phyloP scores from a whole-genome alignment of 2,888 invertebrate species.

The Pterobdella sp. region DNA sequence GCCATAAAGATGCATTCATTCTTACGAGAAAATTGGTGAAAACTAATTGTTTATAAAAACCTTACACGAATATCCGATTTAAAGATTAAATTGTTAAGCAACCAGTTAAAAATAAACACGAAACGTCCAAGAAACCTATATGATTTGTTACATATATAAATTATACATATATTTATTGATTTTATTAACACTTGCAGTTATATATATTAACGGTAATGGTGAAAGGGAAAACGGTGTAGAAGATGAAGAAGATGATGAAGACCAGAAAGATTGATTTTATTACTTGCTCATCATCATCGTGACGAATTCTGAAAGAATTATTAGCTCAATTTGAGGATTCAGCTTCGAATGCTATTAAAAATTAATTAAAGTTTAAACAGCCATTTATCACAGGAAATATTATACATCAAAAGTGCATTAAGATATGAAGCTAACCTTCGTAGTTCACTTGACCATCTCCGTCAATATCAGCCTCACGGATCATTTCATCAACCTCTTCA shows the following conservation, averaged over 20 bases:
- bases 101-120: too few relatives aligned
- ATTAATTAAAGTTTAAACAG: too few relatives aligned
- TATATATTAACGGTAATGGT: constrained; percentile 12
- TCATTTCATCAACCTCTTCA: constrained; percentile 99
- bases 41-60: too few relatives aligned
- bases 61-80: too few relatives aligned
- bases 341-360: not conserved
- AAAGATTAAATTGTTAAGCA: too few relatives aligned
- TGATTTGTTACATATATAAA: constrained; percentile 22
- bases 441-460: constrained; percentile 98
- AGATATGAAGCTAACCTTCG: constrained; percentile 61
- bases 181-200: not conserved
- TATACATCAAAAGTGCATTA: too few relatives aligned
- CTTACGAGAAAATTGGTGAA: too few relatives aligned
- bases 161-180: constrained; percentile 20
- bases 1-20: too few relatives aligned
- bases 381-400: too few relatives aligned
- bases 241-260: constrained; percentile 9
- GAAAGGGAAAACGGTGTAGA: constrained; percentile 4
- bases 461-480: constrained; percentile 95
- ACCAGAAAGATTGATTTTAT: not conserved
- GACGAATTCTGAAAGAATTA: constrained; percentile 41
- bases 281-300: constrained; percentile 40
- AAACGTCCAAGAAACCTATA: not conserved
- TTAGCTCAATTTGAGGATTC: not conserved